Conservation (phyloP, 2,113 vertebrate genomes). For the Malaclemys terrapin region DNA sequence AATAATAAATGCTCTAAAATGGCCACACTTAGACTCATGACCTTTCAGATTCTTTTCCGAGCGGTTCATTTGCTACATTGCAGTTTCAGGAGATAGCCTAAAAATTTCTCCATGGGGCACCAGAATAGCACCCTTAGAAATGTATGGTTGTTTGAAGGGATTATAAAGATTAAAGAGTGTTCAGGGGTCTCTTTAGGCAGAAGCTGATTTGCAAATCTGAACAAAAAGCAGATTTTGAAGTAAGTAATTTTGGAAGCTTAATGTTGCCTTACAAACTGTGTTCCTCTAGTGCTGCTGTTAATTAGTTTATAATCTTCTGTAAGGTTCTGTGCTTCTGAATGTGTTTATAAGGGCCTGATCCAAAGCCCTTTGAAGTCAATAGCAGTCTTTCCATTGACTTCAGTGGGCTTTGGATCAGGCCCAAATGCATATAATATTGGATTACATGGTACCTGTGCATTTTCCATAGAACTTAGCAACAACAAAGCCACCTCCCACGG, state of each 20-base stretch:
- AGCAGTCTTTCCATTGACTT: not conserved
- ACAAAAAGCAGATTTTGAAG: constrained; percentile 23
- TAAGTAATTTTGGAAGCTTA: constrained; percentile 29
- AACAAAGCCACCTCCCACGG: not conserved
- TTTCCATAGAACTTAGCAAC: not conserved
- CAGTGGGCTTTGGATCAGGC: constrained; percentile 1
- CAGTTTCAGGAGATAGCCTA: constrained; percentile 33
- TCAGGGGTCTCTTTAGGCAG: constrained; percentile 10
- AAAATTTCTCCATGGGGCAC: constrained; percentile 32
- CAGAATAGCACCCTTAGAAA: constrained; percentile 54
- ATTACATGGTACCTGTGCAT: not conserved
- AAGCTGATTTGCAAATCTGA: constrained; percentile 17
- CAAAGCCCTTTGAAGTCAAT: not conserved
- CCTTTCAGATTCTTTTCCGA: constrained; percentile 30
- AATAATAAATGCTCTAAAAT: constrained; percentile 43
- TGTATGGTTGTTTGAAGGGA: constrained; percentile 1
- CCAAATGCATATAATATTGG: not conserved
- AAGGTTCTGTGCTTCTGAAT: not conserved
- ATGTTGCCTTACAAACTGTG: constrained; percentile 23
- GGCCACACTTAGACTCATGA: constrained; percentile 43
- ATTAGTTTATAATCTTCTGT: constrained; percentile 41
- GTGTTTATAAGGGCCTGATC: not conserved
- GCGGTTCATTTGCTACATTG: not conserved
- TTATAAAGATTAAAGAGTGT: constrained; percentile 39
- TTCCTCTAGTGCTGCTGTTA: constrained; percentile 13